A percentile compares a stretch with the other conserved stretches of the same genome.
Evolutionary conservation across 1,140 invertebrate species (phyloP).

Genomic region (Vanessa tameamea): DNA sequence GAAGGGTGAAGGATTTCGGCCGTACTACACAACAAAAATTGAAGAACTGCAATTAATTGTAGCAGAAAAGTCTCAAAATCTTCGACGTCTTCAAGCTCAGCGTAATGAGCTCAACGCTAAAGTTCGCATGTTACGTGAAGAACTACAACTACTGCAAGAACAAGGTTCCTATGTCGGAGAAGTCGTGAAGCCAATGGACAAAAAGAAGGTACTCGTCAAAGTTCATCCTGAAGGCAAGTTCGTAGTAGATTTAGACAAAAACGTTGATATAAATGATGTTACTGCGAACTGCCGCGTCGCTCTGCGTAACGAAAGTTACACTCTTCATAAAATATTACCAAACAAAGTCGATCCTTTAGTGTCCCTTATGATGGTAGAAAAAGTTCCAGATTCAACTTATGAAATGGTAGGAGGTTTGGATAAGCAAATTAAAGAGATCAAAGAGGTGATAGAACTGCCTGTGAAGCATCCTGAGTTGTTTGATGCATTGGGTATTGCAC

Average conservation of each 20-base stretch:
- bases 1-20: conserved; percentile 93
- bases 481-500: conserved; percentile 99
- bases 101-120: conserved; percentile 99
- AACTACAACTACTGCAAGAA: conserved; percentile 98
- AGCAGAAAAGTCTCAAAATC: conserved; percentile 98
- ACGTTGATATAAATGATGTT: conserved; percentile 99
- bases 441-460: conserved; percentile 99
- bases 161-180: conserved; percentile 99
- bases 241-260: conserved; percentile 99
- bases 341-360: conserved; percentile 99
- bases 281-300: conserved; percentile 99
- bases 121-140: conserved; percentile 98
- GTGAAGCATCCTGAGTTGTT: conserved; percentile 99
- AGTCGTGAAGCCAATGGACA: conserved; percentile 99
- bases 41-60: conserved; percentile 97
- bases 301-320: conserved; percentile 98
- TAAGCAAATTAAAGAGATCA: conserved; percentile 99
- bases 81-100: conserved; percentile 98
- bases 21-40: conserved; percentile 98
- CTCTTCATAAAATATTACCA: conserved; percentile 98
- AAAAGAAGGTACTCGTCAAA: conserved; percentile 99
- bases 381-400: conserved; percentile 99
- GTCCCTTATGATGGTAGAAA: conserved; percentile 99
- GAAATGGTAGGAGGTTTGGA: conserved; percentile 99
- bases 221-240: conserved; percentile 99